Percentiles rank a stretch among this genome's conserved stretches.
Evolutionary conservation across 2,113 vertebrate genomes (phyloP).

Genomic region (Ictidomys tridecemlineatus): DNA sequence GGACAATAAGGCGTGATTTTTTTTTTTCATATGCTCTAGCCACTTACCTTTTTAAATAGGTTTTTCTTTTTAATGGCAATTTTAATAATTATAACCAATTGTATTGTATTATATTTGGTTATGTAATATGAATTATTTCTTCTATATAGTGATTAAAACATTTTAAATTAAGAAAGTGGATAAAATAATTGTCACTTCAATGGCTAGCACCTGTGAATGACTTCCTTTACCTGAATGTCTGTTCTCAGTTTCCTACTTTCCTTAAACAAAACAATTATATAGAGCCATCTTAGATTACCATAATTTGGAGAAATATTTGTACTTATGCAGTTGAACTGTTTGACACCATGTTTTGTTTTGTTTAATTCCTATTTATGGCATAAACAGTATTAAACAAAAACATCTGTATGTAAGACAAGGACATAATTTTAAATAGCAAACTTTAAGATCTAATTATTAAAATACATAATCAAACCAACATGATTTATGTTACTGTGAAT

Average conservation of each 20-base stretch:
- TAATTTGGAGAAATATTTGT: constrained; percentile 60
- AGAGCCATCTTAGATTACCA: background rate
- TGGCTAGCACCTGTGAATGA: constrained; percentile 32
- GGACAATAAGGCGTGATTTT: background rate
- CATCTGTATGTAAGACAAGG: background rate
- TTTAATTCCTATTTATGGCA: constrained; percentile 7
- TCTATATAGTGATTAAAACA: background rate
- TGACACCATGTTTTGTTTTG: background rate
- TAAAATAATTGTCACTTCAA: constrained; percentile 43
- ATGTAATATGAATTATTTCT: background rate
- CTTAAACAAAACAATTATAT: constrained; percentile 59
- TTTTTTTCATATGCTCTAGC: background rate
- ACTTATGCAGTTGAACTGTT: background rate
- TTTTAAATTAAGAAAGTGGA: constrained; percentile 6
- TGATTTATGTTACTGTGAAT: background rate
- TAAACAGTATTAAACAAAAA: constrained; percentile 45
- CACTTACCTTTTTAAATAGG: constrained; percentile 8
- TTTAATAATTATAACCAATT: constrained; percentile 41
- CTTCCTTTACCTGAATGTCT: constrained; percentile 51
- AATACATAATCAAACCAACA: constrained; percentile 2
- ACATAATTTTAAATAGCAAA: constrained; percentile 61
- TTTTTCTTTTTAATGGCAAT: constrained; percentile 39
- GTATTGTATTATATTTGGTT: constrained; percentile 42
- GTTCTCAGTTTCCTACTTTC: constrained; percentile 50
- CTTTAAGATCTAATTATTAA: constrained; percentile 41